Conservation (phyloP, 2,797 vertebrate genomes). For the Labeo calbasu region DNA sequence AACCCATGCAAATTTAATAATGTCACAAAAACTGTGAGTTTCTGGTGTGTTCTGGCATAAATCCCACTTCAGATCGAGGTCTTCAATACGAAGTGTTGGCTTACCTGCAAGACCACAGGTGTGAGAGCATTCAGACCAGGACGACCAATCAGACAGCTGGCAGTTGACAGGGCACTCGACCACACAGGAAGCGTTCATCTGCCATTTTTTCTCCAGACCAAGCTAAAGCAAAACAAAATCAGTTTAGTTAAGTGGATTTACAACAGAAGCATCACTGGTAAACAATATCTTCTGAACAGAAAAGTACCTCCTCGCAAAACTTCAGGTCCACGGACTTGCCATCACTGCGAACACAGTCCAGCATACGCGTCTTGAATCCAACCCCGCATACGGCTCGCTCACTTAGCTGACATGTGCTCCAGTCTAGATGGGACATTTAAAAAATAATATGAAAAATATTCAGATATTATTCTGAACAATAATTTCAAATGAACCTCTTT, state of each 20-base stretch:
- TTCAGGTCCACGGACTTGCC: conserved; percentile 95
- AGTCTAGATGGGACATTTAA: conserved; percentile 79
- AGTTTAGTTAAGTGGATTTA: background rate
- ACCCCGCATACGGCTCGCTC: conserved; percentile 92
- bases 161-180: conserved; percentile 98
- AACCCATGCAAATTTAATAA: conserved; percentile 16
- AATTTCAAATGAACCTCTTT: background rate
- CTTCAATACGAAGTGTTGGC: background rate
- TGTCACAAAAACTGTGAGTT: background rate
- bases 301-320: conserved; percentile 88
- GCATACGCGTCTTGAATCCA: conserved; percentile 96
- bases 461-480: background rate
- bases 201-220: conserved; percentile 91
- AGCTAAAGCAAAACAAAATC: conserved; percentile 74
- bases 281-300: background rate
- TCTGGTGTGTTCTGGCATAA: background rate
- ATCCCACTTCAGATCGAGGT: background rate
- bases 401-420: conserved; percentile 98
- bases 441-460: background rate
- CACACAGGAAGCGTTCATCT: conserved; percentile 91
- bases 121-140: conserved; percentile 93
- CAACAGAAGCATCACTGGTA: background rate
- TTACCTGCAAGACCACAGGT: conserved; percentile 91
- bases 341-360: conserved; percentile 97
- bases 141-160: conserved; percentile 94